Conservation (phyloP, 2,888 invertebrate species). For the Lottia scabra region DNA sequence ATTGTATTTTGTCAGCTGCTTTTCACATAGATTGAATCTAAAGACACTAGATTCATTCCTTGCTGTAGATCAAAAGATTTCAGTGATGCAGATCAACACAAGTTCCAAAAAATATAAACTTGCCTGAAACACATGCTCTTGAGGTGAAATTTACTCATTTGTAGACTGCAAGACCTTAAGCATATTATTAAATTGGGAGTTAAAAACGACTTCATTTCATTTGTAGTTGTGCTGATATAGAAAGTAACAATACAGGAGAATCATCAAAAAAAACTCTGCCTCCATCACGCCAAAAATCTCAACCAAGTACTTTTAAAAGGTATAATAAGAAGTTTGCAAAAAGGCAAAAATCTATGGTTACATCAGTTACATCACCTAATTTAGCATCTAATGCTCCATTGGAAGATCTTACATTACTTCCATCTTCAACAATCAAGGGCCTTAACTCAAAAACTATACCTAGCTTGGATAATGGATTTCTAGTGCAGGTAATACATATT, state of each 20-base stretch:
- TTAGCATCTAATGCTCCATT: slow-evolving; percentile 1
- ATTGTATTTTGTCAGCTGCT: no score
- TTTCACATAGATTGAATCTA: no score
- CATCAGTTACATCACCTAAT: slow-evolving; percentile 23
- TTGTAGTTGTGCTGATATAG: neutral
- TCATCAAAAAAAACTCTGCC: neutral
- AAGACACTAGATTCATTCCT: no score
- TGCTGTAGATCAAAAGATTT: no score
- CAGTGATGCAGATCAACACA: no score
- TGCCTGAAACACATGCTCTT: no score
- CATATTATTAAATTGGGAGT: no score
- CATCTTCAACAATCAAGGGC: slow-evolving; percentile 43
- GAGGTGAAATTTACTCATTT: no score
- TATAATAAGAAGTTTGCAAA: neutral
- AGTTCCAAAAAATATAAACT: no score
- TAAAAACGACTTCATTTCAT: no score
- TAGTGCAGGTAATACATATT: slow-evolving; percentile 37
- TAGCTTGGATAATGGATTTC: slow-evolving; percentile 43
- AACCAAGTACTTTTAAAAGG: slow-evolving; percentile 19
- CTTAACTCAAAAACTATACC: slow-evolving; percentile 50
- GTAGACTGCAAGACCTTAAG: no score
- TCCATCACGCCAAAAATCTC: slow-evolving; percentile 34
- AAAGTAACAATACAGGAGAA: neutral
- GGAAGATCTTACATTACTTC: slow-evolving; percentile 38
- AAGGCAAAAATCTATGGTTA: slow-evolving; percentile 12